phyloP scores from a whole-genome alignment of 2,888 invertebrate species.

The Amblyjoppa proteus region DNA sequence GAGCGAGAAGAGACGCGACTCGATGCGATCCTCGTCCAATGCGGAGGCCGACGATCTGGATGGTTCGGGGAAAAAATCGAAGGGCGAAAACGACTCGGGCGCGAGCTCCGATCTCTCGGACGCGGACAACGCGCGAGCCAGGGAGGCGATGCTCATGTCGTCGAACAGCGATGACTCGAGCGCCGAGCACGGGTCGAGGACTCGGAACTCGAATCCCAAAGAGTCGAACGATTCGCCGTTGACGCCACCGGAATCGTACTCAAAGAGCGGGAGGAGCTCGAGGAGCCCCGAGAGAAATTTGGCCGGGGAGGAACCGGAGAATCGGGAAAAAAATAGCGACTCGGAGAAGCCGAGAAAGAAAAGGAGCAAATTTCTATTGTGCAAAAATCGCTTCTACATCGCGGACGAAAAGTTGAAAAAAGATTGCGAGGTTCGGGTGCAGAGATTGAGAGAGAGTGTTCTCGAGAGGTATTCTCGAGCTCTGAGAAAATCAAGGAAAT shows the following conservation, averaged over 20 bases:
- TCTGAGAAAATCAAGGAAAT: slow-evolving; percentile 77
- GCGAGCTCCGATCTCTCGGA: slow-evolving; percentile 36
- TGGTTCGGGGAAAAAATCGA: background rate
- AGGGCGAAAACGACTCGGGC: slow-evolving; percentile 1
- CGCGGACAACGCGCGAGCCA: slow-evolving; percentile 27
- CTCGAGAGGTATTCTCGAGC: slow-evolving; percentile 74
- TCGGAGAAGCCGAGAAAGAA: slow-evolving; percentile 51
- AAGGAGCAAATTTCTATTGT: slow-evolving; percentile 66
- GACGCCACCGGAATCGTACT: slow-evolving; percentile 57
- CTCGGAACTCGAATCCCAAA: background rate
- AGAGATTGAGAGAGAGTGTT: slow-evolving; percentile 72
- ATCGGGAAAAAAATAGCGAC: slow-evolving; percentile 7
- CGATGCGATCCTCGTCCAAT: background rate
- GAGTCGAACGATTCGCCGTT: slow-evolving; percentile 37
- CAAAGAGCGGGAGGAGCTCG: slow-evolving; percentile 52
- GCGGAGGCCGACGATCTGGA: background rate
- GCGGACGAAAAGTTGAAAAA: slow-evolving; percentile 76
- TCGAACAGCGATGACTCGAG: slow-evolving; percentile 62
- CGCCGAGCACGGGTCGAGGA: slow-evolving; percentile 5
- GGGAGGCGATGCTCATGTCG: slow-evolving; percentile 42
- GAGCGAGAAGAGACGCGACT: background rate
- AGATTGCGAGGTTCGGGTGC: slow-evolving; percentile 73
- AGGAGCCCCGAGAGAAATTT: background rate
- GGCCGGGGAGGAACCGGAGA: background rate
- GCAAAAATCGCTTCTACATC: slow-evolving; percentile 70